Conservation (phyloP, 2,113 vertebrate species). For the Jacana jacana region DNA sequence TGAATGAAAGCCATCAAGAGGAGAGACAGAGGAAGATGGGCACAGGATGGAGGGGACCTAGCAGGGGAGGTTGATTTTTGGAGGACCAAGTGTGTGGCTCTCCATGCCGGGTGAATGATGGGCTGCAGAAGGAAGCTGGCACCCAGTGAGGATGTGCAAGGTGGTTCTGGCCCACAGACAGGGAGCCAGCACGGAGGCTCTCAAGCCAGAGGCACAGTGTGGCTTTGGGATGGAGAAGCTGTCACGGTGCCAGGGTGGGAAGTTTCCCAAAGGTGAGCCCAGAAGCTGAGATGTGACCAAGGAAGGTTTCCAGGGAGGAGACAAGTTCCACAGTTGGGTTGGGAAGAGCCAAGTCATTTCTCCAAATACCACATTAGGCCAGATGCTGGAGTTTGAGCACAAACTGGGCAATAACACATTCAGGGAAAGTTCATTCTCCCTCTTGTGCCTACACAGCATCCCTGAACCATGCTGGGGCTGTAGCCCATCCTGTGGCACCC, state of each 20-base stretch:
- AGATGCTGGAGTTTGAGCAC: neutral
- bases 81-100: neutral
- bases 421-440: neutral
- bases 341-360: neutral
- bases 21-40: neutral
- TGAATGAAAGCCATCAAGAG: neutral
- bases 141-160: neutral
- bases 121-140: neutral
- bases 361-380: accelerated
- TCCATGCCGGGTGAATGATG: neutral
- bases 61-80: neutral
- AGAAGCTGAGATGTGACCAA: neutral
- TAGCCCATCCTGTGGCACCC: neutral
- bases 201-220: neutral
- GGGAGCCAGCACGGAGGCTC: neutral
- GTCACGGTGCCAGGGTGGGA: neutral
- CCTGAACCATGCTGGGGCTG: neutral
- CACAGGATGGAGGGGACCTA: neutral
- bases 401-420: neutral
- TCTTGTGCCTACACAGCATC: neutral
- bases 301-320: neutral
- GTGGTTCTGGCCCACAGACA: neutral
- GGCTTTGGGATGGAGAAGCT: neutral
- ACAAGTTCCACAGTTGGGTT: neutral
- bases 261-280: neutral